phyloP scores from a whole-genome alignment of 1,140 invertebrate species.

The Fopius arisanus region DNA sequence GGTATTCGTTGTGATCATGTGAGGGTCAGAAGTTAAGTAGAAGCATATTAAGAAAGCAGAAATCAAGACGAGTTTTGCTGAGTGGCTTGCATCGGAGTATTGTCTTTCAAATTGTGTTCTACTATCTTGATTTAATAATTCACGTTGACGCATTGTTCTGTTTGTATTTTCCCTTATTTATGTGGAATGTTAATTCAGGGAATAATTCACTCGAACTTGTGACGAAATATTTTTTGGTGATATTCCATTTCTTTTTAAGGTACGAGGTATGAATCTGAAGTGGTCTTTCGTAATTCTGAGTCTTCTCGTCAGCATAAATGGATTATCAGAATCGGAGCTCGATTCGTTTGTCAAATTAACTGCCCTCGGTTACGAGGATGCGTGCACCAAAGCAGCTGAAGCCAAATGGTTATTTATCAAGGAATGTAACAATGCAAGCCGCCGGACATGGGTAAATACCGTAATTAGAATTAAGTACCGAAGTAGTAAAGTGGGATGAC shows the following conservation, averaged over 20 bases:
- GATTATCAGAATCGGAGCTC: constrained; percentile 17
- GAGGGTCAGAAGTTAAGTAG: constrained; percentile 33
- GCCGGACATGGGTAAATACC: constrained; percentile 46
- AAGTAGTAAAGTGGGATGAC: too few relatives aligned
- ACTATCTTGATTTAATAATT: too few relatives aligned
- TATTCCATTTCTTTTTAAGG: constrained; percentile 24
- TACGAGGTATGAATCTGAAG: constrained; percentile 45
- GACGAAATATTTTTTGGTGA: too few relatives aligned
- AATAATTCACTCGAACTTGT: too few relatives aligned
- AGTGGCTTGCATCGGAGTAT: too few relatives aligned
- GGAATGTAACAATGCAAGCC: constrained; percentile 38
- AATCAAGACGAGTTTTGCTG: too few relatives aligned
- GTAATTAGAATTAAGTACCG: too few relatives aligned
- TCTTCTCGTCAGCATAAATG: constrained; percentile 30
- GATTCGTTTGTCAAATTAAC: constrained; percentile 44
- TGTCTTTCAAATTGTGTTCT: too few relatives aligned
- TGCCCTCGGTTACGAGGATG: constrained; percentile 55
- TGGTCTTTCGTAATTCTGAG: constrained; percentile 42
- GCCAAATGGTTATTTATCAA: constrained; percentile 52
- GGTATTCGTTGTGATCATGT: neutral
- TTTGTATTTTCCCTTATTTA: too few relatives aligned
- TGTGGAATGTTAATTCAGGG: too few relatives aligned
- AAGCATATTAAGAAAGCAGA: constrained; percentile 22
- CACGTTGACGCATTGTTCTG: too few relatives aligned
- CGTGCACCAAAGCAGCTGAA: constrained; percentile 43